Evolutionary conservation across 92 coral and sea anemone species (phyloP).

Genomic region (Actinernus sp.): DNA sequence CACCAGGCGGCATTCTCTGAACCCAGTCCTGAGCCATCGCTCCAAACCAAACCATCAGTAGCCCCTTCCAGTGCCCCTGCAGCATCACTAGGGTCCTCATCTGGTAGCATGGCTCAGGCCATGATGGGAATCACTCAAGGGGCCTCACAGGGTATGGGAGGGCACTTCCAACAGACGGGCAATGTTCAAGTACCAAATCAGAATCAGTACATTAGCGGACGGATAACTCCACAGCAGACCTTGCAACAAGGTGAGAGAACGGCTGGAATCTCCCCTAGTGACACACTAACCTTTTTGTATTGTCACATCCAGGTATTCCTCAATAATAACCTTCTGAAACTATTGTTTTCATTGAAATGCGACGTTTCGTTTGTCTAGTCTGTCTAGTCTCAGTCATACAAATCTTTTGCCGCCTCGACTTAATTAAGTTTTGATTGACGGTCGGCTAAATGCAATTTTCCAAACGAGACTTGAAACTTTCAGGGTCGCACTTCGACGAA

Average conservation of each 20-base stretch:
- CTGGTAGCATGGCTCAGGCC: constrained; percentile 44
- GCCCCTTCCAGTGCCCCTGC: constrained; percentile 47
- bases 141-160: constrained; percentile 24
- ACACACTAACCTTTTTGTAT: too few species aligned
- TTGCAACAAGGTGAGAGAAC: constrained; percentile 81
- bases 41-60: constrained; percentile 36
- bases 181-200: constrained; percentile 40
- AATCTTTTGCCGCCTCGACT: too few species aligned
- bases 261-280: too few species aligned
- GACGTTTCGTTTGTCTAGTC: too few species aligned
- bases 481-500: too few species aligned
- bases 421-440: too few species aligned
- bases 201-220: constrained; percentile 68
- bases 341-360: too few species aligned
- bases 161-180: constrained; percentile 26
- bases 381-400: too few species aligned
- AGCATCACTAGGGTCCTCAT: constrained; percentile 34
- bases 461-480: too few species aligned
- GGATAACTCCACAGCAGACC: constrained; percentile 83
- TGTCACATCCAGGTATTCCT: too few species aligned
- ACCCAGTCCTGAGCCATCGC: constrained; percentile 58
- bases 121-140: constrained; percentile 67
- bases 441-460: too few species aligned
- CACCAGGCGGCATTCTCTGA: constrained; percentile 83
- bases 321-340: too few species aligned